Base-by-base conservation (phyloP, 2,113 vertebrate genomes). In the Monopterus albus region DNA sequence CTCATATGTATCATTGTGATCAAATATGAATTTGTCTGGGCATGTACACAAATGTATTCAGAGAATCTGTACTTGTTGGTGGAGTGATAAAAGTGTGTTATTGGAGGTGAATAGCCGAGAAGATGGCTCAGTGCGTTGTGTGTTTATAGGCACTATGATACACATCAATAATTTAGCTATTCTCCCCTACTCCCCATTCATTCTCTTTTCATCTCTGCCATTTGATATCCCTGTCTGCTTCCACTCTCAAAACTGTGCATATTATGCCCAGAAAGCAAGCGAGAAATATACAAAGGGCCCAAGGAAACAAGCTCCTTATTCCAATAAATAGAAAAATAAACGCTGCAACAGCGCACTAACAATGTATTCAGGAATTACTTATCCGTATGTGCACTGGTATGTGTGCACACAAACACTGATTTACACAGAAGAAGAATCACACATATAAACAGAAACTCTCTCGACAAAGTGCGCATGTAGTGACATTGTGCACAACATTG, bases 141-240 rank as follows among this genome's bases (percentile, higher is more conserved):
- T 75, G 79, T 87, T 85, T 80, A 79, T 64, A 43, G 67, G 78
- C 73, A 76, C 81, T 62, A 88, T 87, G 79, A 89, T 85, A 89
- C 84, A 82, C 71, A 80, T 91, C 79, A 86, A 91, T 91, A 85
- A 89, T 89, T 86, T 63, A 89, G 65, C 62, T 35, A 0, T 29
- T 80, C 77, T 81, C 67, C 52, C 57, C 81, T 28, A 26, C 60
- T 74, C 62, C 82, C 75, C 70, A 69, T 85, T 85, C 87, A 79
- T 89, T 89, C 86, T 85, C 84, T 91, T 90, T 90, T 84, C 81
- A 89, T 88, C 81, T 73, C 61, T 82, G 84, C 84, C 79, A 88
- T 89, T 89, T 87, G 88, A 90, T 90, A 89, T 84, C 84, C 83
- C 75, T 31, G 70, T 75, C 61, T 53, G 62, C 77, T 82, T 86